Evolutionary conservation across 1,140 invertebrate species (phyloP).

Genomic region (Monochamus saltuarius): DNA sequence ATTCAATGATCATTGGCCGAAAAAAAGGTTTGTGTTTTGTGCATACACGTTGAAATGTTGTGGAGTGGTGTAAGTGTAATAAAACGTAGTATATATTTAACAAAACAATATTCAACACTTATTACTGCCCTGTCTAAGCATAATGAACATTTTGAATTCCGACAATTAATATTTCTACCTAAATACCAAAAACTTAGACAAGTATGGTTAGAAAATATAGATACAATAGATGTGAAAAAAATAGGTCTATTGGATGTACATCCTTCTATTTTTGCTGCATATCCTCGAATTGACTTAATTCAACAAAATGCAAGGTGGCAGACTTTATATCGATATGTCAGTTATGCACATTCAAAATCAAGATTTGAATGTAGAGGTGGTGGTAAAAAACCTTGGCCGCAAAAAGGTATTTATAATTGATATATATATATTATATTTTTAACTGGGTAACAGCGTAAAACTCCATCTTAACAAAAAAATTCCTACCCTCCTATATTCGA

Average conservation of each 20-base stretch:
- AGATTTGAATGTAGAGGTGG: constrained; percentile 85
- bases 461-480: too few relatives aligned
- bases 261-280: constrained; percentile 80
- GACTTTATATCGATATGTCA: constrained; percentile 75
- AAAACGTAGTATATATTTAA: too few relatives aligned
- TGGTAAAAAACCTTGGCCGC: constrained; percentile 91
- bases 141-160: constrained; percentile 14
- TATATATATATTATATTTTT: too few relatives aligned
- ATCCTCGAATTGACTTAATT: constrained; percentile 87
- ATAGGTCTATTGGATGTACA: constrained; percentile 84
- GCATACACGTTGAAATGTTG: too few relatives aligned
- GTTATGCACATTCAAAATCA: constrained; percentile 70
- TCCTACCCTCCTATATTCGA: too few relatives aligned
- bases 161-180: constrained; percentile 41
- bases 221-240: constrained; percentile 76
- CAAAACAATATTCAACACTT: constrained; percentile 18
- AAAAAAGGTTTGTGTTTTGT: too few relatives aligned
- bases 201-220: constrained; percentile 90
- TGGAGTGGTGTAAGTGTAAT: too few relatives aligned
- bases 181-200: constrained; percentile 67
- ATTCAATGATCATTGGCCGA: too few relatives aligned
- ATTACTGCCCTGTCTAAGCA: background rate
- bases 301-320: constrained; percentile 91
- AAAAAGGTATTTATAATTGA: constrained; percentile 71
- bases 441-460: too few relatives aligned